Evolutionary conservation across 2,888 invertebrate species (phyloP).

Genomic region (Globia sparganii): DNA sequence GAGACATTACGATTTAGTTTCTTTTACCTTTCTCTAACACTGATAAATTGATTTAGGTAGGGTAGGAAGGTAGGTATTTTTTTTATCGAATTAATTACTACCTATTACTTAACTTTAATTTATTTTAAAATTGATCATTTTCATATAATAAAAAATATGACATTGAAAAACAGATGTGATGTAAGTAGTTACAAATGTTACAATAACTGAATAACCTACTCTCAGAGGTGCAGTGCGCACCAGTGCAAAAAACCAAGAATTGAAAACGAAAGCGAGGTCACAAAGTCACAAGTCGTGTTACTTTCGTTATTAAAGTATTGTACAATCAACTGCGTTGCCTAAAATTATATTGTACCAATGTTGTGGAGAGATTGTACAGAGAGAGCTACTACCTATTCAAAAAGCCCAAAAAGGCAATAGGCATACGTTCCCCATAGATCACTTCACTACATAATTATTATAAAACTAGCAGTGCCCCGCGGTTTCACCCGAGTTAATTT

Average conservation of each 20-base stretch:
- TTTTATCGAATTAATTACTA: neutral
- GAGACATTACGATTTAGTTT: neutral
- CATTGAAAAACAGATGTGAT: neutral
- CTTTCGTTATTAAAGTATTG: constrained; percentile 52
- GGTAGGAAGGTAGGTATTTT: neutral
- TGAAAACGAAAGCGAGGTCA: constrained; percentile 61
- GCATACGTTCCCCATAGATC: neutral
- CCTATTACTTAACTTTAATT: neutral
- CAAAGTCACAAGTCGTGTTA: constrained; percentile 42
- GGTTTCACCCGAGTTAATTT: too few relatives aligned
- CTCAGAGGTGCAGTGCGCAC: neutral
- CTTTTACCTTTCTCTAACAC: constrained; percentile 2
- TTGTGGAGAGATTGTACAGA: neutral
- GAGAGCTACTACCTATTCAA: neutral
- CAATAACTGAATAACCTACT: constrained; percentile 13
- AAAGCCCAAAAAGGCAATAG: neutral
- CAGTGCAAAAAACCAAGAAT: constrained; percentile 33
- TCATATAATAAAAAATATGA: neutral
- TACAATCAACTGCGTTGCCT: constrained; percentile 18
- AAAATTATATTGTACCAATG: constrained; percentile 1
- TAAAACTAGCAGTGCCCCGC: too few relatives aligned
- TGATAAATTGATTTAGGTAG: neutral
- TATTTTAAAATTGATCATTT: neutral
- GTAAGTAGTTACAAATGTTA: neutral
- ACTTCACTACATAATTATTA: neutral